A percentile compares a stretch with the other conserved stretches of the same genome.
These are phyloP conservation scores for Drosophila arizonae DNA, from an alignment of 1,140 invertebrate genomes.

Conservation along the genomic window DNA sequence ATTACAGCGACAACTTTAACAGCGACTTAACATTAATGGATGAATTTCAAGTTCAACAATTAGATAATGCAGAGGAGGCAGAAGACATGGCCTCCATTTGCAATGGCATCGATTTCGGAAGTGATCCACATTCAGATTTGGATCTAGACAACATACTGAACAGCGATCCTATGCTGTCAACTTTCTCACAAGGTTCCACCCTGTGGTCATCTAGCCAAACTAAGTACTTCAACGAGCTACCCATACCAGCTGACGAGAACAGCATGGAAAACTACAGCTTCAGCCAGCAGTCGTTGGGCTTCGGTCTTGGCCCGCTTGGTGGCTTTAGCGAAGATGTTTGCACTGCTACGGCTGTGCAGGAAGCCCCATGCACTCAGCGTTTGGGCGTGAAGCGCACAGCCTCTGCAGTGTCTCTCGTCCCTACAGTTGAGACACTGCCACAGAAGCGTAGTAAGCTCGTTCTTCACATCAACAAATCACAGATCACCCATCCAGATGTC, in stretches of 20 bases:
- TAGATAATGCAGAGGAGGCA: conserved; percentile 44
- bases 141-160: conserved; percentile 37
- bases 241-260: conserved; percentile 43
- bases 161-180: conserved; percentile 41
- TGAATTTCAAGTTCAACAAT: conserved; percentile 14
- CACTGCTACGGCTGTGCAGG: conserved; percentile 27
- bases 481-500: conserved; percentile 12
- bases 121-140: conserved; percentile 41
- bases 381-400: conserved; percentile 51
- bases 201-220: conserved; percentile 24
- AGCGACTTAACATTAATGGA: conserved; percentile 34
- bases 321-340: conserved; percentile 15
- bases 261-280: conserved; percentile 34
- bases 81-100: conserved; percentile 41
- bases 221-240: conserved; percentile 50
- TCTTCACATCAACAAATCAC: conserved; percentile 38
- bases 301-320: conserved; percentile 52
- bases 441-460: conserved; percentile 44
- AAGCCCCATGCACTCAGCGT: conserved; percentile 1
- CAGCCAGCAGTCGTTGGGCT: conserved; percentile 63
- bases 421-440: conserved; percentile 38
- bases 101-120: conserved; percentile 47
- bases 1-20: conserved; percentile 55
- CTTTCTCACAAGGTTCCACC: conserved; percentile 31
- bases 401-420: conserved; percentile 24